These are phyloP conservation scores for Leucopternis melanops DNA, from an alignment of 2,113 vertebrate genomes.

Conservation along the genomic window DNA sequence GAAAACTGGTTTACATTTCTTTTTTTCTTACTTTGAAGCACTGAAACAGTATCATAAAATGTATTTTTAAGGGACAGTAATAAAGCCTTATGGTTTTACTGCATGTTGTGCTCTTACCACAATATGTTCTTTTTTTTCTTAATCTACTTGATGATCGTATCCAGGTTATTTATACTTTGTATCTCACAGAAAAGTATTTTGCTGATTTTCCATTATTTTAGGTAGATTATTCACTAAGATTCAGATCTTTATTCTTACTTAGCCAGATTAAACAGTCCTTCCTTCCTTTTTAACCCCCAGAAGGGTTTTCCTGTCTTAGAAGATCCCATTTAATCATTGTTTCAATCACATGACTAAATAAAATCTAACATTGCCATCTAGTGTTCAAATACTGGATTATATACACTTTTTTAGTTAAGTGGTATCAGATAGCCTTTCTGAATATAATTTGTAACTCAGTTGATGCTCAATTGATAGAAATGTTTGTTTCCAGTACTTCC, in stretches of 20 bases:
- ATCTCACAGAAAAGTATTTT: neutral
- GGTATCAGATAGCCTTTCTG: neutral
- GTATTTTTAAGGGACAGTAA: neutral
- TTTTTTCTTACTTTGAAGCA: neutral
- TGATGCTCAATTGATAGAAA: neutral
- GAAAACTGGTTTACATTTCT: neutral
- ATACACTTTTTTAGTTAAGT: neutral
- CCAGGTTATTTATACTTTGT: neutral
- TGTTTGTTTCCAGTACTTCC: neutral
- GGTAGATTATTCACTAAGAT: neutral
- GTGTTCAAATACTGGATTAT: neutral
- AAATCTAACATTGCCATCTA: conserved; percentile 63
- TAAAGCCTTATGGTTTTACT: neutral
- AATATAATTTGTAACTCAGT: neutral
- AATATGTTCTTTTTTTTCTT: neutral
- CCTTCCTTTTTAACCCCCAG: neutral
- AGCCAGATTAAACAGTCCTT: neutral
- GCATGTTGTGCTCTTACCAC: neutral
- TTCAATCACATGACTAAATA: conserved; percentile 54
- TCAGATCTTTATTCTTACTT: neutral
- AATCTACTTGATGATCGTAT: neutral
- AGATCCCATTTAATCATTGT: neutral
- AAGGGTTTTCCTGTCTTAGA: neutral
- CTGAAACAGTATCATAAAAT: neutral
- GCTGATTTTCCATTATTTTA: neutral